Conservation (phyloP, 2,888 invertebrate genomes). For the Mesorhabditis belari region DNA sequence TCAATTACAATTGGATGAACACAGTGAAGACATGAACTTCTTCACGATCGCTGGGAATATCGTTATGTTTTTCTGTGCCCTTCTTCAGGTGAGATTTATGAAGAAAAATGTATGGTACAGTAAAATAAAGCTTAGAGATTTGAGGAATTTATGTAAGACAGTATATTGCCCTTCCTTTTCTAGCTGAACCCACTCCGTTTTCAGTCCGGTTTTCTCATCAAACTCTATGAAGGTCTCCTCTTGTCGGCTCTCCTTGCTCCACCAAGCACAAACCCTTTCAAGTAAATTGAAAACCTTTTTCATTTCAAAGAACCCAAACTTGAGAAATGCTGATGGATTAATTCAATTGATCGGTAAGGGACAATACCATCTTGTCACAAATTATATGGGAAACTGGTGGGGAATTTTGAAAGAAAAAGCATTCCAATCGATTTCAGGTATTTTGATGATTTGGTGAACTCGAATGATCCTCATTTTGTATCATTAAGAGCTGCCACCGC, state of each 20-base stretch:
- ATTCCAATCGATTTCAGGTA: constrained; percentile 7
- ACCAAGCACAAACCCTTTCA: constrained; percentile 22
- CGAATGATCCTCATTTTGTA: constrained; percentile 22
- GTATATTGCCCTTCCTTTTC: too few relatives aligned
- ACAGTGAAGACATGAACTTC: constrained; percentile 23
- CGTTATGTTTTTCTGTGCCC: constrained; percentile 21
- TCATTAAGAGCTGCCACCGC: constrained; percentile 20
- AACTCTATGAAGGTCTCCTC: constrained; percentile 9
- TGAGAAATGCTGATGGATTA: constrained; percentile 19
- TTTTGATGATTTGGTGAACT: constrained; percentile 24
- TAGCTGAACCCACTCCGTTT: too few relatives aligned
- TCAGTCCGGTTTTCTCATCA: background rate
- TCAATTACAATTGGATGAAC: constrained; percentile 38
- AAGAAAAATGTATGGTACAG: too few relatives aligned
- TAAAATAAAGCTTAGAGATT: too few relatives aligned
- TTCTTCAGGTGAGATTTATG: constrained; percentile 26
- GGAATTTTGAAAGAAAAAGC: background rate
- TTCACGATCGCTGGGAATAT: constrained; percentile 19
- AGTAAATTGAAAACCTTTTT: background rate
- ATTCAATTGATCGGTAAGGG: constrained; percentile 21
- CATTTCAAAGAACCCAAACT: background rate
- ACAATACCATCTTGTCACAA: constrained; percentile 27
- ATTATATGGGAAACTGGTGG: constrained; percentile 30
- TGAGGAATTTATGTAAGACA: background rate
- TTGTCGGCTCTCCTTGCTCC: constrained; percentile 24